A percentile compares a stretch with the other conserved stretches of the same genome.
phyloP scores from a whole-genome alignment of 2,888 invertebrate species.

The Agelastica alni region DNA sequence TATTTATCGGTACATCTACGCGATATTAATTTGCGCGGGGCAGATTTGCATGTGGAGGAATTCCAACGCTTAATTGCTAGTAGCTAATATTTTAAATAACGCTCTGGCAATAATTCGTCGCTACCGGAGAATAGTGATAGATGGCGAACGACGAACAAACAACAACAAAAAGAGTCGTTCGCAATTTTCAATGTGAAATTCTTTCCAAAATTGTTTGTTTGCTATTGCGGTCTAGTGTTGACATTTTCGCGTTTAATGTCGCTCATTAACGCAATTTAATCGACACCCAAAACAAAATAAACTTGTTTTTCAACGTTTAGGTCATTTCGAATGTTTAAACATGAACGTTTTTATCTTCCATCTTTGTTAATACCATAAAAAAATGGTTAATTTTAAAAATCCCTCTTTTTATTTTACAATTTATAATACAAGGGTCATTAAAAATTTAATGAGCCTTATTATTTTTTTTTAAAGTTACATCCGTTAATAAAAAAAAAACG shows the following conservation, averaged over 20 bases:
- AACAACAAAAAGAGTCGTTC: constrained; percentile 15
- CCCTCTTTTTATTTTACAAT: too few species aligned
- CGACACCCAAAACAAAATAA: constrained; percentile 8
- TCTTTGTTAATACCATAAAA: too few species aligned
- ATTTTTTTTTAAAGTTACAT: too few species aligned
- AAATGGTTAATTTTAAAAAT: too few species aligned
- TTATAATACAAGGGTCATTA: too few species aligned
- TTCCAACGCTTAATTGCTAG: constrained; percentile 34
- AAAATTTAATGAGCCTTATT: too few species aligned
- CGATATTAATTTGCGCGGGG: constrained; percentile 35
- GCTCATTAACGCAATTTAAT: constrained; percentile 15
- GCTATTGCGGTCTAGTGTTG: constrained; percentile 5
- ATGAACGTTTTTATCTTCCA: too few species aligned
- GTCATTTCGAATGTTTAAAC: too few species aligned
- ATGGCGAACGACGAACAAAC: constrained; percentile 10
- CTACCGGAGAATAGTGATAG: constrained; percentile 15
- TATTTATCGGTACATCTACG: constrained; percentile 34
- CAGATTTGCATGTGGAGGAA: constrained; percentile 35
- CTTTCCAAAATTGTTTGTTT: constrained; percentile 18
- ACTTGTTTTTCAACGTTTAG: too few species aligned
- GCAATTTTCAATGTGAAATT: constrained; percentile 5
- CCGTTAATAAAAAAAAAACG: too few species aligned
- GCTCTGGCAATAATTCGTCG: constrained; percentile 26
- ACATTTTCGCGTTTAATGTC: constrained; percentile 8
- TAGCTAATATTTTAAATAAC: constrained; percentile 36